phyloP scores from a whole-genome alignment of 23 tunicate species.

The Styela clava region DNA sequence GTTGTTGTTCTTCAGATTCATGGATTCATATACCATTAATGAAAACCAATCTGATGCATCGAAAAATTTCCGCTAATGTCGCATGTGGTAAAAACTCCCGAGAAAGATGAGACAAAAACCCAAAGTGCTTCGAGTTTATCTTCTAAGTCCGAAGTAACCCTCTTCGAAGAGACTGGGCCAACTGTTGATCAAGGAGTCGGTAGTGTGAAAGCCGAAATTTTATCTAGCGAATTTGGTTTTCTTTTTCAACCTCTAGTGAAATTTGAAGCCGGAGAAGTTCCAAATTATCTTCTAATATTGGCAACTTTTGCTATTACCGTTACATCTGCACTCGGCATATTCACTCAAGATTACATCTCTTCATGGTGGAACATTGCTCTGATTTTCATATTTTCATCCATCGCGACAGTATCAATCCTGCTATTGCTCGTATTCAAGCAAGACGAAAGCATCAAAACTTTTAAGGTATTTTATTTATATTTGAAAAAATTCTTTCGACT shows the following conservation, averaged over 20 bases:
- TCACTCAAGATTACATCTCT: conserved; percentile 12
- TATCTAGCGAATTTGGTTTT: conserved; percentile 45
- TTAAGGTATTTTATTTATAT: conserved; percentile 7
- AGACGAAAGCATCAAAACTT: conserved; percentile 4
- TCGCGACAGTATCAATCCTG: background rate
- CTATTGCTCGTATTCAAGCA: conserved; percentile 5
- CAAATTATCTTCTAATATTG: conserved; percentile 33
- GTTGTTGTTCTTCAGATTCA: no score
- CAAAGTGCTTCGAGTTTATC: no score
- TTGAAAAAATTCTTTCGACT: no score
- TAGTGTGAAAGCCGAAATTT: conserved; percentile 33
- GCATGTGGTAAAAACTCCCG: no score
- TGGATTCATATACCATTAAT: no score
- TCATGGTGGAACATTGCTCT: conserved; percentile 54
- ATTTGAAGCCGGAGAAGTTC: conserved; percentile 49
- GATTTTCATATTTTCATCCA: conserved; percentile 20
- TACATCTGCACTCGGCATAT: conserved; percentile 33
- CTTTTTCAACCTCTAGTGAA: conserved; percentile 37
- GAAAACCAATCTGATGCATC: no score
- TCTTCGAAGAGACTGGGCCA: no score
- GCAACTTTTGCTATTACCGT: conserved; percentile 34
- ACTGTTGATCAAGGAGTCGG: conserved; percentile 37
- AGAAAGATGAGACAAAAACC: no score
- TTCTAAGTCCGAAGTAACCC: no score
- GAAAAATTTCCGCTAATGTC: no score